Evolutionary conservation across 2,888 invertebrate genomes (phyloP).

Genomic region (Monochamus alternatus): DNA sequence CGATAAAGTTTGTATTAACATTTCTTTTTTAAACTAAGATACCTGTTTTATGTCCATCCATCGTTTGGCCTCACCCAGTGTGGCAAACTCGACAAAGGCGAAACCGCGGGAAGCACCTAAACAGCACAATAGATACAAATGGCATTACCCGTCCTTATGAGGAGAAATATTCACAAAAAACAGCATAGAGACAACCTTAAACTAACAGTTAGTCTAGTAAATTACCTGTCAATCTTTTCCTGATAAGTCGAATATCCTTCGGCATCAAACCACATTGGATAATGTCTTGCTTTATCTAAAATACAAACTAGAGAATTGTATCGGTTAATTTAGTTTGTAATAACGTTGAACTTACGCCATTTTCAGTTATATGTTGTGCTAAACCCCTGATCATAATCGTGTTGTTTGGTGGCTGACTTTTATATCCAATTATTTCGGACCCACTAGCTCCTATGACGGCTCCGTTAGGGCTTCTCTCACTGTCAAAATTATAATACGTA

Average conservation of each 20-base stretch:
- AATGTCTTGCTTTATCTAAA: conserved; percentile 85
- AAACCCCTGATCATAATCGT: conserved; percentile 85
- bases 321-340: not conserved
- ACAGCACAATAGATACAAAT: conserved; percentile 75
- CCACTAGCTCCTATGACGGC: conserved; percentile 69
- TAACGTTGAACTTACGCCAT: conserved; percentile 77
- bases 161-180: conserved; percentile 75
- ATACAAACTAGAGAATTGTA: conserved; percentile 47
- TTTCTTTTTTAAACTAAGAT: conserved; percentile 69
- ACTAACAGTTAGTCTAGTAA: conserved; percentile 50
- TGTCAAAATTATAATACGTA: conserved; percentile 65
- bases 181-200: conserved; percentile 67
- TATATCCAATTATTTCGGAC: conserved; percentile 70
- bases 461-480: conserved; percentile 68
- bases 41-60: conserved; percentile 96
- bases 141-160: conserved; percentile 68
- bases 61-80: conserved; percentile 88
- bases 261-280: conserved; percentile 83
- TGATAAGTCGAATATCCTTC: conserved; percentile 86
- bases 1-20: conserved; percentile 49
- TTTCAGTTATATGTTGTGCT: conserved; percentile 83
- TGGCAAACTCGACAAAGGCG: conserved; percentile 95
- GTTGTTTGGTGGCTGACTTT: conserved; percentile 73
- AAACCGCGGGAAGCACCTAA: conserved; percentile 93
- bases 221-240: conserved; percentile 89